A percentile compares a stretch with the other conserved stretches of the same genome.
These are phyloP conservation scores for Macaca fascicularis DNA, from an alignment of 2,113 vertebrate genomes.

Conservation along the genomic window DNA sequence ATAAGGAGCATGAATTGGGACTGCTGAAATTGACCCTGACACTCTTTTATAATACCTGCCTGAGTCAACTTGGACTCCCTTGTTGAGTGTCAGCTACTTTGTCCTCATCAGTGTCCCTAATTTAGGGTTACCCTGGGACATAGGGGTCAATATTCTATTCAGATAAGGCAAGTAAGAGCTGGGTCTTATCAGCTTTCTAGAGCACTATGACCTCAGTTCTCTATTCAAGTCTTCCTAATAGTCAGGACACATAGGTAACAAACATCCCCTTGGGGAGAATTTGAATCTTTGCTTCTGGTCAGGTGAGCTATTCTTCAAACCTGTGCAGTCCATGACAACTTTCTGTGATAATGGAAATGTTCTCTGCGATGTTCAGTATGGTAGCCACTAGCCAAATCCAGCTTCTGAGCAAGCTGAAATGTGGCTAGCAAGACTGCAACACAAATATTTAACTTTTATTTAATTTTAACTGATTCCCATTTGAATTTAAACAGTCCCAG, in stretches of 20 bases:
- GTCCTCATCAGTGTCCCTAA: constrained; percentile 5
- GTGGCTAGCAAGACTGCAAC: neutral
- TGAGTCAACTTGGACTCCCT: neutral
- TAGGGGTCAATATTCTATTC: neutral
- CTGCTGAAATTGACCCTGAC: constrained; percentile 5
- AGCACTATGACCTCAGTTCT: neutral
- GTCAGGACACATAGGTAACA: neutral
- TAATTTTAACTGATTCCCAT: neutral
- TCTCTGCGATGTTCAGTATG: neutral
- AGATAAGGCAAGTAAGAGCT: neutral
- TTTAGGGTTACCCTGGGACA: neutral
- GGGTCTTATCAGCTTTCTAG: neutral
- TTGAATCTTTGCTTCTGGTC: neutral
- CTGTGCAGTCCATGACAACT: neutral
- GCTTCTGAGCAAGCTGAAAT: neutral
- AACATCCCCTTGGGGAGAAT: neutral
- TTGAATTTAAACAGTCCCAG: neutral
- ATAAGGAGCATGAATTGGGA: neutral
- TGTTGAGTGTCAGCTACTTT: neutral
- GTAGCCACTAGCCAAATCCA: neutral
- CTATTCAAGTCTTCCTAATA: neutral
- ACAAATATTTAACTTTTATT: neutral
- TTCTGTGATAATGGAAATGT: neutral
- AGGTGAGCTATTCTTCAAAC: neutral
- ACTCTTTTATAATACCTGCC: neutral